Evolutionary conservation across 2,113 vertebrate species (phyloP), one percentile per base, ranked within the genome.

Genomic region (Gorsachius goisagi): DNA sequence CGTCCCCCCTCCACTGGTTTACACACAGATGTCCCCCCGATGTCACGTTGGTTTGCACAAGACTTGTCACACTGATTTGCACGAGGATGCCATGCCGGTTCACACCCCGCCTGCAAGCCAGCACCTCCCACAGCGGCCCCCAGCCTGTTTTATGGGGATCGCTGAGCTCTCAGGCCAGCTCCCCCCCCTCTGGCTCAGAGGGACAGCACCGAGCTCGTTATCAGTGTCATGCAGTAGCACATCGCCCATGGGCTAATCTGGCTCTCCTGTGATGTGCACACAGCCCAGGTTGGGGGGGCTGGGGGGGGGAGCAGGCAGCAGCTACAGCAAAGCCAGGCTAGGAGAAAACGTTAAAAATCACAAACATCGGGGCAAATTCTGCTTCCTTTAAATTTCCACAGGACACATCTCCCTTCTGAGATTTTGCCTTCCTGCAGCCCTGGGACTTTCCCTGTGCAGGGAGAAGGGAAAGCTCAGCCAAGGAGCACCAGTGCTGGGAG

Each of bases 201-300:
- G 19, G 55, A 59, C 4, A 0, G 28, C 67, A 2, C 3, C 20
- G 26, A 67, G 52, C 66, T 24, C 18, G 28, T 75, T 75, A 53
- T 50, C 88, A 50, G 49, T 11, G 58, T 45, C 33, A 6, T 1
- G 30, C 92, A 93, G 88, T 50, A 64, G 68, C 67, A n/a, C 32
- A 18, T 6, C 68, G 15, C 55, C 37, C 0, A 0, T 5, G 1
- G 7, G 76, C 37, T 62, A 4, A n/a, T 12, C 53, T 5, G 1
- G 5, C 53, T 62, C 22, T 52, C 30, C 68, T 1, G 12, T 50
- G 44, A 5, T 33, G n/a, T 33, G 45, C 33, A 13, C 9, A 12
- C 33, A 78, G 53, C 21, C 15, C 62, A 41, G 41, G 58, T 5
- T 44, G 66, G 33, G 24, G 15, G 30, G 39, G 39, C 12, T 5